These are phyloP conservation scores for Champsocephalus gunnari DNA, from an alignment of 2,797 vertebrate species.

Conservation along the genomic window DNA sequence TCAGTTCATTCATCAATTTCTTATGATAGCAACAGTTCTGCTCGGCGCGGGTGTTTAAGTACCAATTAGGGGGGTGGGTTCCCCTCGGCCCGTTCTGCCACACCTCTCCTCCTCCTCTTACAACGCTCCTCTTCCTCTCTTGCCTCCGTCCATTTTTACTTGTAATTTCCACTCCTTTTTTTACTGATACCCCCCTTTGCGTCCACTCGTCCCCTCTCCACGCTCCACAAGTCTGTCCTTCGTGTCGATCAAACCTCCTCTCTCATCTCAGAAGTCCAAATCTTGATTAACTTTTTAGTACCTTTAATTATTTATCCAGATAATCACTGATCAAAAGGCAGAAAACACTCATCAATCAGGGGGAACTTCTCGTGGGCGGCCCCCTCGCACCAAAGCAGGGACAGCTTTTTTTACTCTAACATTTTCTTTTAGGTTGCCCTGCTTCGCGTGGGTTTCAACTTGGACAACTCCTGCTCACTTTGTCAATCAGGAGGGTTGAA, in stretches of 20 bases:
- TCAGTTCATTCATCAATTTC: conserved; percentile 90
- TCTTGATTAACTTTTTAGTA: conserved; percentile 86
- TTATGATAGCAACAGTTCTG: conserved; percentile 91
- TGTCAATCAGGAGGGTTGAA: background rate
- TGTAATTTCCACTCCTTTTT: background rate
- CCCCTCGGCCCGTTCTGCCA: conserved; percentile 79
- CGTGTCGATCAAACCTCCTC: conserved; percentile 57
- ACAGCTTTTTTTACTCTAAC: conserved; percentile 31
- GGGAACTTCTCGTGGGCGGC: conserved; percentile 52
- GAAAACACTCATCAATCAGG: conserved; percentile 83
- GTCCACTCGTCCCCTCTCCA: conserved; percentile 22
- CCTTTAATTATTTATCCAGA: conserved; percentile 85
- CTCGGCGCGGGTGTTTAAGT: conserved; percentile 82
- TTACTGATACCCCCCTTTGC: conserved; percentile 15
- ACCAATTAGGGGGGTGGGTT: conserved; percentile 85
- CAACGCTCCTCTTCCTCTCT: conserved; percentile 35
- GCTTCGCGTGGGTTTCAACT: background rate
- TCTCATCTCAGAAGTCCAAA: conserved; percentile 55
- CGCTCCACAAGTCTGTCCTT: conserved; percentile 18
- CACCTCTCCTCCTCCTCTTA: conserved; percentile 82
- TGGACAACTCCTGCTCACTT: rapidly evolving
- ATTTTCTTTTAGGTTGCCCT: background rate
- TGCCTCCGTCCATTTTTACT: conserved; percentile 39
- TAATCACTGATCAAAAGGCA: conserved; percentile 86
- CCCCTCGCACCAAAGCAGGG: conserved; percentile 43